Evolutionary conservation across 2,888 invertebrate genomes (phyloP).

Genomic region (Troilus luridus): DNA sequence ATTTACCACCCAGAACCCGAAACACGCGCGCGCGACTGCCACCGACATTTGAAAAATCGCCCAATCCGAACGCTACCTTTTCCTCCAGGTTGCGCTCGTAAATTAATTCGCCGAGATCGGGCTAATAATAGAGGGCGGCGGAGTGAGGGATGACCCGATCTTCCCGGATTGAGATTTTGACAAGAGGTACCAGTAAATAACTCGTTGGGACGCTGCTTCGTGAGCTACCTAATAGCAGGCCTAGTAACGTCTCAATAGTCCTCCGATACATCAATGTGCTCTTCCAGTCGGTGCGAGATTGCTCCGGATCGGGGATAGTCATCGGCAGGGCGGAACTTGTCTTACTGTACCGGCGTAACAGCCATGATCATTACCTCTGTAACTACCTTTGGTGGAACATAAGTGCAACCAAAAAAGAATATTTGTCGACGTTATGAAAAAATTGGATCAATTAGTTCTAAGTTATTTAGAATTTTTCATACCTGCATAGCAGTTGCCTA

Average conservation of each 20-base stretch:
- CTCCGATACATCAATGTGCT: constrained; percentile 25
- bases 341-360: background rate
- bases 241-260: constrained; percentile 39
- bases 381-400: background rate
- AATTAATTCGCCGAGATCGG: constrained; percentile 22
- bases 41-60: constrained; percentile 41
- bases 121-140: constrained; percentile 27
- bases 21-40: constrained; percentile 22
- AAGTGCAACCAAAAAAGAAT: too few species aligned
- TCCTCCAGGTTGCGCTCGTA: constrained; percentile 18
- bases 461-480: too few species aligned
- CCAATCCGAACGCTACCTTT: constrained; percentile 39
- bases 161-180: constrained; percentile 53
- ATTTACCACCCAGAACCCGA: background rate
- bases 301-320: background rate
- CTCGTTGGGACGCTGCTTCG: constrained; percentile 22
- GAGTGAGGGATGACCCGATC: constrained; percentile 31
- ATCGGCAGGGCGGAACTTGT: background rate
- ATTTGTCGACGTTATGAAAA: too few species aligned
- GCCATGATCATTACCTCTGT: background rate
- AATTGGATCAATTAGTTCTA: too few species aligned
- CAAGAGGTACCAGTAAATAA: constrained; percentile 27
- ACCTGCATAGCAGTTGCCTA: too few species aligned
- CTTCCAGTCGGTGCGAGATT: background rate
- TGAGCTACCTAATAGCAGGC: constrained; percentile 36